Percentiles rank a stretch among this genome's conserved stretches.
These are phyloP conservation scores for Rhagologus leucostigma DNA, from an alignment of 2,113 vertebrate genomes.

Conservation along the genomic window DNA sequence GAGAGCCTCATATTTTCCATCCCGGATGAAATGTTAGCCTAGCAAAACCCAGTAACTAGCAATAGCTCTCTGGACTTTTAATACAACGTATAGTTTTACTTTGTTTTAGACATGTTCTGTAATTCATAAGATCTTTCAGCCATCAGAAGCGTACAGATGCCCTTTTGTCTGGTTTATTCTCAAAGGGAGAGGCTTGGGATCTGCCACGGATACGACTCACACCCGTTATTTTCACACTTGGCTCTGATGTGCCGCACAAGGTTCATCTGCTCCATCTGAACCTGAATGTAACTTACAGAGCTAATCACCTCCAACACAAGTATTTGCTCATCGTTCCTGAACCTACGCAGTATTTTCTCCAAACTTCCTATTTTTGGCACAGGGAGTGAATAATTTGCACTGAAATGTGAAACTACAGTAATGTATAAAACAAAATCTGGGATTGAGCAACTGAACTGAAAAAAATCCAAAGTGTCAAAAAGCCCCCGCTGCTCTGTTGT, in stretches of 20 bases:
- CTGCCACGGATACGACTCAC: rapidly evolving
- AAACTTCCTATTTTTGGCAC: background rate
- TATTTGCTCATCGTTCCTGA: background rate
- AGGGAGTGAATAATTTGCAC: background rate
- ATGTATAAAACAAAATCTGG: background rate
- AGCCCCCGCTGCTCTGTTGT: background rate
- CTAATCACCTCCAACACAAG: background rate
- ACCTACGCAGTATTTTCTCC: background rate
- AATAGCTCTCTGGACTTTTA: background rate
- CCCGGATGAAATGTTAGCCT: background rate
- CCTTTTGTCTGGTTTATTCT: background rate
- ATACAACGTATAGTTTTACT: background rate
- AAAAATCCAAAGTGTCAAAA: background rate
- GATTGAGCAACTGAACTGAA: slow-evolving; percentile 18
- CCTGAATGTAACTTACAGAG: rapidly evolving
- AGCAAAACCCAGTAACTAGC: background rate
- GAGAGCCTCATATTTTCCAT: slow-evolving; percentile 25
- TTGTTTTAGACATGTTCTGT: background rate
- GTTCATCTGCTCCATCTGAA: background rate
- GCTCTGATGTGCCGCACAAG: background rate
- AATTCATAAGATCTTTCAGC: background rate
- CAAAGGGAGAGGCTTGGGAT: background rate
- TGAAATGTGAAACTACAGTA: background rate
- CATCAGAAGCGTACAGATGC: background rate
- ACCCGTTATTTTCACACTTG: background rate